These are phyloP conservation scores for Lepas anatifera DNA, from an alignment of 2,888 invertebrate genomes.

Conservation along the genomic window DNA sequence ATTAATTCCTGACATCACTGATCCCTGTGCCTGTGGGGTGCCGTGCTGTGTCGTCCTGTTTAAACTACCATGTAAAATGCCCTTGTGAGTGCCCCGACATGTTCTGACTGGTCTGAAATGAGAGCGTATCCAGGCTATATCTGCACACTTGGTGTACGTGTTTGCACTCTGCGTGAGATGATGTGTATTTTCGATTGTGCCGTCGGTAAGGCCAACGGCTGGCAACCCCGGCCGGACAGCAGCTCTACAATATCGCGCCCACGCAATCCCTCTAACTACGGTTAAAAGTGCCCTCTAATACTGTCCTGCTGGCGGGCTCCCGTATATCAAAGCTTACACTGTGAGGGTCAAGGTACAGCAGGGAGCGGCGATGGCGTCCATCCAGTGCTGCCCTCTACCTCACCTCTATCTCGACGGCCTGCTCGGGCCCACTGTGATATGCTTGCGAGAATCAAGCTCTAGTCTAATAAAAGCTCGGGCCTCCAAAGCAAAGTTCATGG, in stretches of 20 bases:
- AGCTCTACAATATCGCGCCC: too few species aligned
- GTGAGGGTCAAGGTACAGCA: not conserved
- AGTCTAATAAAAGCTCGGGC: not conserved
- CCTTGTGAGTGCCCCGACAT: too few species aligned
- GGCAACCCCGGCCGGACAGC: not conserved
- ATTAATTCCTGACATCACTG: too few species aligned
- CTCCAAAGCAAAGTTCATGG: too few species aligned
- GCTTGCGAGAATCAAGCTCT: slow-evolving; percentile 9
- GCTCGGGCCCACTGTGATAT: not conserved
- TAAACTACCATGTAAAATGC: too few species aligned
- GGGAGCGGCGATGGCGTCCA: not conserved
- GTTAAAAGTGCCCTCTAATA: slow-evolving; percentile 2
- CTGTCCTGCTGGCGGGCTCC: not conserved
- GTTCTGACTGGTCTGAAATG: too few species aligned
- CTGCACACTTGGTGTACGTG: too few species aligned
- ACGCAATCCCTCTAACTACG: not conserved
- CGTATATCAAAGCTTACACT: not conserved
- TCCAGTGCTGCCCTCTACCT: not conserved
- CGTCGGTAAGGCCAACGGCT: not conserved
- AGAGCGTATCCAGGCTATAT: too few species aligned
- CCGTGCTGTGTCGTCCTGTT: too few species aligned
- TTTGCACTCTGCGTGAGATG: not conserved
- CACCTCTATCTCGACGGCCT: not conserved
- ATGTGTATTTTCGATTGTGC: not conserved
- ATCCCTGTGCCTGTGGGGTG: too few species aligned